Percentiles rank a stretch among this genome's conserved stretches.
Conservation (phyloP, 1,140 invertebrate genomes). For the Rhopalosiphum maidis region DNA sequence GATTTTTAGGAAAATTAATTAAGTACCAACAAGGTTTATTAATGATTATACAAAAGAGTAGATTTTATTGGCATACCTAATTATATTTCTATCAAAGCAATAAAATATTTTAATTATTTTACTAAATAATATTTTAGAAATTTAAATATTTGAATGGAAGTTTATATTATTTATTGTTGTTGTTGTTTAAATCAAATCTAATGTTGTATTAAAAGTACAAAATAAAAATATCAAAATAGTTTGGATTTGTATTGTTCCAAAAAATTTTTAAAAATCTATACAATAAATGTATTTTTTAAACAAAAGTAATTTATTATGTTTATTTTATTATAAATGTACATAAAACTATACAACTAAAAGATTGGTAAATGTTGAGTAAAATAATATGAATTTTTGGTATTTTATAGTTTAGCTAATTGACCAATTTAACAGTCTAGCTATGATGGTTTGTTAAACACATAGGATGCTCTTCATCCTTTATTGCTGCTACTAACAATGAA, state of each 20-base stretch:
- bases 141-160: constrained; percentile 14
- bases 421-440: no score
- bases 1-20: not conserved
- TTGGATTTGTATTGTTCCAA: not conserved
- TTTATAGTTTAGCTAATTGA: no score
- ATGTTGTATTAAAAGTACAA: constrained; percentile 18
- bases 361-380: no score
- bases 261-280: constrained; percentile 58
- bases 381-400: no score
- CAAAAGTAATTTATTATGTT: not conserved
- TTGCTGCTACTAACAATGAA: no score
- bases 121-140: not conserved
- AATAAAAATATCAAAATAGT: constrained; percentile 12
- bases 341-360: no score
- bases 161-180: not conserved
- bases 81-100: constrained; percentile 8
- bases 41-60: not conserved
- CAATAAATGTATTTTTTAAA: constrained; percentile 14
- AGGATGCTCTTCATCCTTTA: no score
- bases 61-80: not conserved
- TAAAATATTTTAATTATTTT: constrained; percentile 2
- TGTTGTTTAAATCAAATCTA: not conserved
- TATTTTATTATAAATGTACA: not conserved
- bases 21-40: not conserved
- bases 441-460: no score